A percentile compares a stretch with the other conserved stretches of the same genome.
Evolutionary conservation across 2,113 vertebrate genomes (phyloP).

Genomic region (Pongo abelii): DNA sequence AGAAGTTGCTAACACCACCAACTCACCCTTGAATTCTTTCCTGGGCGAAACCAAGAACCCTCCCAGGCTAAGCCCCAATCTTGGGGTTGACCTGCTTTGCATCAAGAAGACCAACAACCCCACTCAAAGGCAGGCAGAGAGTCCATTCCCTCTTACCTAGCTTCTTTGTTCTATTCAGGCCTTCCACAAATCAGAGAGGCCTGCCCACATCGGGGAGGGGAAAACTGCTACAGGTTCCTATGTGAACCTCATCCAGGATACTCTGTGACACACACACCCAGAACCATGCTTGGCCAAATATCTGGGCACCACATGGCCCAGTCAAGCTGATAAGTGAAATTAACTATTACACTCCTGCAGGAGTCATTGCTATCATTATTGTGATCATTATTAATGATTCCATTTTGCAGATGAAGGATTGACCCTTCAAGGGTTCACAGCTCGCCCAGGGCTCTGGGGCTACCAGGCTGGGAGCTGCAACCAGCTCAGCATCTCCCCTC

Average conservation of each 20-base stretch:
- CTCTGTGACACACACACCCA: background rate
- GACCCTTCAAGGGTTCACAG: background rate
- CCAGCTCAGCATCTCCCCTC: background rate
- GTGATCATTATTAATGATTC: accelerated
- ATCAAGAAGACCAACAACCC: background rate
- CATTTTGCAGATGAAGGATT: accelerated
- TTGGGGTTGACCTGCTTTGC: too few species aligned
- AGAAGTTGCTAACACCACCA: too few species aligned
- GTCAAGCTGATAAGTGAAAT: accelerated
- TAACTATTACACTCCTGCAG: background rate
- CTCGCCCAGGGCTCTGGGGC: background rate
- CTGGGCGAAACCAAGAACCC: too few species aligned
- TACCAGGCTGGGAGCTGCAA: background rate
- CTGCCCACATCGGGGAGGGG: background rate
- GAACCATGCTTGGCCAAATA: too few species aligned
- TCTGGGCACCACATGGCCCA: accelerated
- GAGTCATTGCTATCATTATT: accelerated
- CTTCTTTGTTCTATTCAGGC: too few species aligned
- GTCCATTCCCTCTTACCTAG: accelerated
- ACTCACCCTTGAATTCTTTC: too few species aligned
- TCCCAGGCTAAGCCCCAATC: too few species aligned
- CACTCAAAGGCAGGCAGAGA: too few species aligned
- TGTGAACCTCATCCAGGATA: background rate
- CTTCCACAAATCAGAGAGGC: background rate
- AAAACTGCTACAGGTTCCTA: too few species aligned